Conservation (phyloP, 2,888 invertebrate species). For the Acrocera orbiculus region DNA sequence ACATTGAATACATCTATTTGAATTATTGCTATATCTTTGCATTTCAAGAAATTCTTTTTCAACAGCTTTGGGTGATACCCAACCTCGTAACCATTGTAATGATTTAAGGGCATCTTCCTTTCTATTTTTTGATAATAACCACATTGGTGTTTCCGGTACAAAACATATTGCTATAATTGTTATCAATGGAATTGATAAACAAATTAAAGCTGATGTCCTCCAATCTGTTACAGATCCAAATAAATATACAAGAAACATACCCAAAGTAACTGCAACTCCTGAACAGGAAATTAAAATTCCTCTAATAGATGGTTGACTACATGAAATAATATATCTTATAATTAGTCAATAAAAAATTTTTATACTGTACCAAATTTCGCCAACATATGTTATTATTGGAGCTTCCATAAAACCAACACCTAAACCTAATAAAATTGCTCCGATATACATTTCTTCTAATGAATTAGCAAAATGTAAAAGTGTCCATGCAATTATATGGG, state of each 20-base stretch:
- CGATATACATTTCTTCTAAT: conserved; percentile 33
- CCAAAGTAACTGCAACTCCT: conserved; percentile 27
- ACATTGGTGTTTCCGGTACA: conserved; percentile 42
- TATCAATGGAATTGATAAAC: conserved; percentile 33
- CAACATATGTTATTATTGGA: conserved; percentile 42
- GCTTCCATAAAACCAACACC: conserved; percentile 43
- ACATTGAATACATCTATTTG: conserved; percentile 13
- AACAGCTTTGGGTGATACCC: conserved; percentile 13
- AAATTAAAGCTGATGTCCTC: conserved; percentile 36
- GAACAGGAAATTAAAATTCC: conserved; percentile 37
- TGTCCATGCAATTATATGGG: conserved; percentile 39
- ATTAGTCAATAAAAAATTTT: neutral
- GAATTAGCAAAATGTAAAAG: conserved; percentile 36
- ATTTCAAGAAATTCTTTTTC: conserved; percentile 14
- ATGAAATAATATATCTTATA: conserved; percentile 10
- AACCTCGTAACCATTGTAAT: conserved; percentile 37
- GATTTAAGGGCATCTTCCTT: conserved; percentile 36
- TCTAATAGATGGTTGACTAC: conserved; percentile 36
- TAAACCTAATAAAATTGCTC: conserved; percentile 36
- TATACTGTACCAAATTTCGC: conserved; percentile 34
- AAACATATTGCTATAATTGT: conserved; percentile 36
- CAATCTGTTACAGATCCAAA: conserved; percentile 36
- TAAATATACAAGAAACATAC: conserved; percentile 36
- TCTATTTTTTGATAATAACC: conserved; percentile 39
- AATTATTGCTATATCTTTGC: conserved; percentile 12